A percentile compares a stretch with the other conserved stretches of the same genome.
phyloP scores from a whole-genome alignment of 1,140 invertebrate species.

The Whitmania pigra region DNA sequence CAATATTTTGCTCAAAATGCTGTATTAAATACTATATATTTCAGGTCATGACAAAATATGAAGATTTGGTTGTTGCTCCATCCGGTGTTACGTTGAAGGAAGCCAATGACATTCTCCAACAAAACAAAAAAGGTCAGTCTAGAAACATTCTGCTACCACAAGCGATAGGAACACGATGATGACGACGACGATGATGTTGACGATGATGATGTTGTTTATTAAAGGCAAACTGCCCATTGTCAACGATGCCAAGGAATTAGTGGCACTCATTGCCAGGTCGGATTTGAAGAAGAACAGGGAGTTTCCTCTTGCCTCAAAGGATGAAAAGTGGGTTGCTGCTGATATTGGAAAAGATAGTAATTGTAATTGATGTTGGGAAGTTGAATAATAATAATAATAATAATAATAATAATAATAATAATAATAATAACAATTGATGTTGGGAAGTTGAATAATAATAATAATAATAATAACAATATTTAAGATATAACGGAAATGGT shows the following conservation, averaged over 20 bases:
- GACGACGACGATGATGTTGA: background rate
- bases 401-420: constrained; percentile 8
- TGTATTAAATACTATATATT: background rate
- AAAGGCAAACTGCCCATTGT: constrained; percentile 75
- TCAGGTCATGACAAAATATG: constrained; percentile 71
- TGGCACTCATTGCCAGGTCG: constrained; percentile 87
- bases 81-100: constrained; percentile 76
- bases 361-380: background rate
- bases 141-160: background rate
- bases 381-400: background rate
- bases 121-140: constrained; percentile 52
- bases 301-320: constrained; percentile 91
- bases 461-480: background rate
- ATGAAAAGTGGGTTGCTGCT: constrained; percentile 47
- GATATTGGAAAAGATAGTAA: background rate
- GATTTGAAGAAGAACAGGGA: constrained; percentile 94
- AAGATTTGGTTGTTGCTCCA: constrained; percentile 72
- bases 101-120: constrained; percentile 85
- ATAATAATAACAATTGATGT: background rate
- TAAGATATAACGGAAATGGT: background rate
- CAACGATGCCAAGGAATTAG: constrained; percentile 71
- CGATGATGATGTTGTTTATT: background rate
- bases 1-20: too few species aligned
- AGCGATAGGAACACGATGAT: background rate
- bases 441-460: background rate